Base-by-base conservation (phyloP, 2,888 invertebrate genomes). In the Eristalis arbustorum region DNA sequence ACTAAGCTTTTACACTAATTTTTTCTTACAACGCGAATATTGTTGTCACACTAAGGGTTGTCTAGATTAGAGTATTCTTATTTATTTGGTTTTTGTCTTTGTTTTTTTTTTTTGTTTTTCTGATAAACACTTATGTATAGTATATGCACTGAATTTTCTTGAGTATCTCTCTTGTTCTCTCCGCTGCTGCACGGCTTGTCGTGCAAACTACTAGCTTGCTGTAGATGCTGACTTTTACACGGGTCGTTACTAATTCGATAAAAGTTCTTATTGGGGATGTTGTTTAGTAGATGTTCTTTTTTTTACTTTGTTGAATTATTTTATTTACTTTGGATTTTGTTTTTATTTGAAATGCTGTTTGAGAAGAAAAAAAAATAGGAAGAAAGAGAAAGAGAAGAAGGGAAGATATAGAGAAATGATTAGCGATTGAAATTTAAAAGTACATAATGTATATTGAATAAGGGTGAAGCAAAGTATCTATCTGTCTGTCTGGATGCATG, bases 331-430 rank as follows among this genome's bases (percentile, higher is more conserved):
- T 66, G 61, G 8, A 10, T 31, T 25, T 25, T 25, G 3, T 31
- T 31, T 31, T 82, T 34, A 13, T 76, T 69, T 76, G 80, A 34
- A 80, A 80, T 69, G 82, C 82, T 82, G 40, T 71, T 59, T 13
- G 31, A 62, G 14, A 63, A 31, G 56, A 42, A 14, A 63, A 11
- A 63, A 63, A 28, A n/a, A 49, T 14, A 49, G 23, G 49, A 6
- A 63, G 22, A 57, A 31, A 61, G 34, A 42, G 31, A 31, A 6
- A 66, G 34, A 42, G 63, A 76, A 68, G 18, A 28, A 56, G 57
- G 40, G 42, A 14, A 59, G 4, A 31, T 4, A 31, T 5, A 62
- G 14, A 72, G 28, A 42, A 14, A 72, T 40, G 18, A 76, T 71
- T 71, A 67, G 67, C 40, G 28, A 71, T 68, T 40, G 57, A 11